A percentile compares a stretch with the other conserved stretches of the same genome.
Evolutionary conservation across 2,113 vertebrate species (phyloP).

Genomic region (Cyprinodon tularosa): DNA sequence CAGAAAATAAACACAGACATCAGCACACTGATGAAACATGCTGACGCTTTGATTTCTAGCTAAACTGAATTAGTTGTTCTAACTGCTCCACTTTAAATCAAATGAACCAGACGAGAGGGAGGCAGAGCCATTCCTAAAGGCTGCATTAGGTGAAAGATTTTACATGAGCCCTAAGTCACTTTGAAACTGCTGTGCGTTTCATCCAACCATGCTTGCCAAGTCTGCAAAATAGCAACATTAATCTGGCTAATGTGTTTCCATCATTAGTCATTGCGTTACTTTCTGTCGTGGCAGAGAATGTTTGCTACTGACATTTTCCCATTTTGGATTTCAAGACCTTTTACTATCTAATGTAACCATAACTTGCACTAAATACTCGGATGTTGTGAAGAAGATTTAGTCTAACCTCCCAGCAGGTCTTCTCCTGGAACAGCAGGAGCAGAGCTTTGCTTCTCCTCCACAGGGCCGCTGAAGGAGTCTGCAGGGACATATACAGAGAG

Average conservation of each 20-base stretch:
- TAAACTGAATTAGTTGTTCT: not conserved
- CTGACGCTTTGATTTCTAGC: not conserved
- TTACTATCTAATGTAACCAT: not conserved
- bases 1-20: not conserved
- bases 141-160: conserved; percentile 1
- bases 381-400: not conserved
- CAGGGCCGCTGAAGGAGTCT: conserved; percentile 91
- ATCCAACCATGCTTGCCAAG: conserved; percentile 36
- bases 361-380: not conserved
- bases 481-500: conserved; percentile 59
- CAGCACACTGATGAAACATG: not conserved
- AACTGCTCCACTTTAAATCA: not conserved
- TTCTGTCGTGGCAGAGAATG: conserved; percentile 20
- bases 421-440: conserved; percentile 85
- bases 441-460: conserved; percentile 83
- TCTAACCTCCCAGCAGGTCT: conserved; percentile 93
- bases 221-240: conserved; percentile 1
- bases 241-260: conserved; percentile 22
- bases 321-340: not conserved
- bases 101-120: not conserved
- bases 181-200: conserved; percentile 10
- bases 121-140: not conserved
- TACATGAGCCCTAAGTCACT: conserved; percentile 25
- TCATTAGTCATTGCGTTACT: conserved; percentile 20
- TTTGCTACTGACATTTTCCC: conserved; percentile 12